Conservation (phyloP, 2,797 vertebrate species). For the Anguilla obscura region DNA sequence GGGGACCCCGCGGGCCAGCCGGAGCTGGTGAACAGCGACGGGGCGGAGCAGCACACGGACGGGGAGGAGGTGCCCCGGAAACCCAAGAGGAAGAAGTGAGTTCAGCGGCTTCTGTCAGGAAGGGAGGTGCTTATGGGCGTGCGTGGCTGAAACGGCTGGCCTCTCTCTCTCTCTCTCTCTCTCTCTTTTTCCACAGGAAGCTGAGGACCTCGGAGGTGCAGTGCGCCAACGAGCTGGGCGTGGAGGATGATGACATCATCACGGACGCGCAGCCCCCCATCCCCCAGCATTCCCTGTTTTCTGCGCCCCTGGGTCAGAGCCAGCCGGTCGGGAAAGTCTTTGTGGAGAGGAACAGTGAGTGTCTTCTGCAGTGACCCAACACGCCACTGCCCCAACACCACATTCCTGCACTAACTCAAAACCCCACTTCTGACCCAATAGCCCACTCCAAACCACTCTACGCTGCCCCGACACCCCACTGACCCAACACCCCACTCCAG, state of each 20-base stretch:
- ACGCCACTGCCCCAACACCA: not conserved
- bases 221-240: conserved; percentile 75
- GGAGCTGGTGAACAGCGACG: conserved; percentile 81
- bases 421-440: not conserved
- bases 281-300: conserved; percentile 80
- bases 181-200: conserved; percentile 69
- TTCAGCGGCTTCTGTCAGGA: conserved; percentile 1
- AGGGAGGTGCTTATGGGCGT: not conserved
- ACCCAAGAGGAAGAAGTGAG: conserved; percentile 85
- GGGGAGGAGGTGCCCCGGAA: conserved; percentile 78
- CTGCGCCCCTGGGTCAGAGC: conserved; percentile 82
- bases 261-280: conserved; percentile 69
- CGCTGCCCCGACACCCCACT: not conserved
- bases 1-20: conserved; percentile 60
- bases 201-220: conserved; percentile 69
- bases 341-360: conserved; percentile 90
- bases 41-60: conserved; percentile 71
- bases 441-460: not conserved
- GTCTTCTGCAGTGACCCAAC: not conserved
- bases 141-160: not conserved
- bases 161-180: not conserved
- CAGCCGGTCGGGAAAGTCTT: conserved; percentile 92
- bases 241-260: conserved; percentile 92
- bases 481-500: not conserved
- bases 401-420: no score